Conservation (phyloP, 2,888 invertebrate species). For the Labia minor region DNA sequence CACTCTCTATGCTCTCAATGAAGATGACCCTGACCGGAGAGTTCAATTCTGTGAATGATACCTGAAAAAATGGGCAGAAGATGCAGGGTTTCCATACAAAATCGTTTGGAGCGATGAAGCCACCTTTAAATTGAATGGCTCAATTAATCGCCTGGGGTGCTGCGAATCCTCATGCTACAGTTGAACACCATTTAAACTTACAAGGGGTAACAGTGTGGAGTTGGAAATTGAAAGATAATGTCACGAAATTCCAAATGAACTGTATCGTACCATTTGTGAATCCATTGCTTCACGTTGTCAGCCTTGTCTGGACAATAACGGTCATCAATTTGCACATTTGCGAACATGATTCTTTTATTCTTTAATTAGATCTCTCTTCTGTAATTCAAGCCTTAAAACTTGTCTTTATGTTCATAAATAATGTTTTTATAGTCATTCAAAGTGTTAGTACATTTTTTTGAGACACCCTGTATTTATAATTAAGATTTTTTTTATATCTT, state of each 20-base stretch:
- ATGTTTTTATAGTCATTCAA: not conserved
- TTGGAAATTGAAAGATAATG: not conserved
- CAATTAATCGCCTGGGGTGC: too few relatives aligned
- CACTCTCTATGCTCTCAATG: too few relatives aligned
- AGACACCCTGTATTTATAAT: constrained; percentile 2
- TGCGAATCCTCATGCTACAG: too few relatives aligned
- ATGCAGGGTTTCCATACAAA: too few relatives aligned
- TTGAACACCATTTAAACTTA: too few relatives aligned
- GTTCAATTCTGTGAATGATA: too few relatives aligned
- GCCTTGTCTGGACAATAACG: not conserved
- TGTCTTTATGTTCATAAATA: not conserved
- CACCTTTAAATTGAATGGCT: too few relatives aligned
- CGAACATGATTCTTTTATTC: not conserved
- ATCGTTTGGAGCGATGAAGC: too few relatives aligned
- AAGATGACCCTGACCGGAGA: too few relatives aligned
- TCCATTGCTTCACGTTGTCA: not conserved
- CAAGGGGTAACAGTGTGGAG: too few relatives aligned
- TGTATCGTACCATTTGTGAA: not conserved
- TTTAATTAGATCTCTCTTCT: not conserved
- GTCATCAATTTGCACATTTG: constrained; percentile 3
- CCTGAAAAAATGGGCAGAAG: too few relatives aligned
- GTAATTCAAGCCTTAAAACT: not conserved
- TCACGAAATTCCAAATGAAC: not conserved
- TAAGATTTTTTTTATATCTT: too few relatives aligned
- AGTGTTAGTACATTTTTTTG: constrained; percentile 1